Percentiles rank a stretch among this genome's conserved stretches.
These are phyloP conservation scores for Hystrix brachyura DNA, from an alignment of 2,113 vertebrate species.

Conservation along the genomic window DNA sequence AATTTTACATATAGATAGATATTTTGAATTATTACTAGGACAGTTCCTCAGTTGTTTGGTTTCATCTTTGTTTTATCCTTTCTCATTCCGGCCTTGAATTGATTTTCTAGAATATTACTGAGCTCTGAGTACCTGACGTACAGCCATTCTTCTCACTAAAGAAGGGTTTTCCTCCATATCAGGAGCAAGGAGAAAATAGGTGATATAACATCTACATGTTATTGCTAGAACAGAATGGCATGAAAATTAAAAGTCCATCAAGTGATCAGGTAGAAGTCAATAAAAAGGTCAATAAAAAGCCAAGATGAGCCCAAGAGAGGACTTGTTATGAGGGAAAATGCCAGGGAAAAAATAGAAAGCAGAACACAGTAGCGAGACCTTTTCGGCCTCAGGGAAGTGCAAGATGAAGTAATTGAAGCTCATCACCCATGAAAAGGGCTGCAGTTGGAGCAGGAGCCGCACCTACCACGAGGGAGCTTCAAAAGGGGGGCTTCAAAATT, in stretches of 20 bases:
- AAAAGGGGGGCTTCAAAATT: not conserved
- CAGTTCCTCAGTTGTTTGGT: not conserved
- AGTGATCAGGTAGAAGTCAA: slow-evolving; percentile 71
- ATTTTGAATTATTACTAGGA: not conserved
- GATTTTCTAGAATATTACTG: slow-evolving; percentile 33
- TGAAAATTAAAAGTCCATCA: slow-evolving; percentile 76
- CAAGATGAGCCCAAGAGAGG: not conserved
- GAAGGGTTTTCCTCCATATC: not conserved
- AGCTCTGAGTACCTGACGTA: rapidly evolving
- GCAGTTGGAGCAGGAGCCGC: not conserved
- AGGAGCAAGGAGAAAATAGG: not conserved
- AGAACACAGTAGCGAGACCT: not conserved
- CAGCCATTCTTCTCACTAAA: not conserved
- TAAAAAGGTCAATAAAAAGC: slow-evolving; percentile 75
- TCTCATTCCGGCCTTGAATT: rapidly evolving
- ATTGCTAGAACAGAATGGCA: slow-evolving; percentile 1
- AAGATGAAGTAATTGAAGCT: slow-evolving; percentile 49
- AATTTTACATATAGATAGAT: not conserved
- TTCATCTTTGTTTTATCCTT: not conserved
- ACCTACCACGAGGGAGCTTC: not conserved
- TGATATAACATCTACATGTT: not conserved
- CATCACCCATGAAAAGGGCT: not conserved
- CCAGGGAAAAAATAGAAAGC: slow-evolving; percentile 6
- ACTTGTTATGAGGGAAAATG: not conserved
- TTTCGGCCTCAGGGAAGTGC: not conserved